Evolutionary conservation across 2,113 vertebrate species (phyloP).

Genomic region (Bothrops jararaca): DNA sequence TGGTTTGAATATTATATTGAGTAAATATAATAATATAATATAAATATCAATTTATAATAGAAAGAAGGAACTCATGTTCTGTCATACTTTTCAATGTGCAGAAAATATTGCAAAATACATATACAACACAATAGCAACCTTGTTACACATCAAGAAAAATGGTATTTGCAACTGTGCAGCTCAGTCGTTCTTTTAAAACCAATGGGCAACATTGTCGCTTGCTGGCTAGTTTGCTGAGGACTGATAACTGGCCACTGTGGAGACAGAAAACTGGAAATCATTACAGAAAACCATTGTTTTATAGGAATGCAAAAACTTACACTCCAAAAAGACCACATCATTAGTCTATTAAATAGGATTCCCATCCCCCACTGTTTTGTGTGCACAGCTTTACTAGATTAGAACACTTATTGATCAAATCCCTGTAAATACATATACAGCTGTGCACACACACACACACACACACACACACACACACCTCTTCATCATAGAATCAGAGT

Average conservation of each 20-base stretch:
- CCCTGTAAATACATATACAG: background rate
- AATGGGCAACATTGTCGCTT: background rate
- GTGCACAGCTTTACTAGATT: background rate
- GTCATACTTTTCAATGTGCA: background rate
- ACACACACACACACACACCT: background rate
- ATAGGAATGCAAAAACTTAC: background rate
- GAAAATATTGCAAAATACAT: background rate
- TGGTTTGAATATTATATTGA: background rate
- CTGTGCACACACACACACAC: background rate
- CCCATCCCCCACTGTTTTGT: background rate
- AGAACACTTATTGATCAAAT: background rate
- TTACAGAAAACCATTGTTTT: background rate
- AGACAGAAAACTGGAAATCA: background rate
- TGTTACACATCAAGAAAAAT: background rate
- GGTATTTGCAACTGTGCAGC: background rate
- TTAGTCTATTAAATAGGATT: background rate
- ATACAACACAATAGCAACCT: background rate
- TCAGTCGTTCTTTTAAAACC: background rate
- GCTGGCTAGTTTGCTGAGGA: background rate
- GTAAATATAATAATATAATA: background rate
- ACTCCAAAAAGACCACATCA: background rate
- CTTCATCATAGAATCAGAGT: background rate
- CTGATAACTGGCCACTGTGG: background rate
- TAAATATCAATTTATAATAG: background rate
- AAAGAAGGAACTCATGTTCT: background rate